Conservation (phyloP, 1,140 invertebrate genomes). For the Penaeus japonicus region DNA sequence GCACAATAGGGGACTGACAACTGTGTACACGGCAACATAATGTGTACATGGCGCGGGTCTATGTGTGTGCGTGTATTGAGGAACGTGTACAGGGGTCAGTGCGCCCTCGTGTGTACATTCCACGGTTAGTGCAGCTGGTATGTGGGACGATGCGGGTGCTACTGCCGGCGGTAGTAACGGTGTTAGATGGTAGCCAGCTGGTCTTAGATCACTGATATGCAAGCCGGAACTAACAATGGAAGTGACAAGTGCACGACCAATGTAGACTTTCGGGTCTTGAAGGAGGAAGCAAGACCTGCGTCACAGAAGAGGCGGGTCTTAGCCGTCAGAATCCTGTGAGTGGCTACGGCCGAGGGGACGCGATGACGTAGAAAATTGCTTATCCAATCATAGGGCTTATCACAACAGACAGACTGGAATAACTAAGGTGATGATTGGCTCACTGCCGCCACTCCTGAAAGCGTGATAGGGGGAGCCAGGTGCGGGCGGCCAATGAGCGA, state of each 20-base stretch:
- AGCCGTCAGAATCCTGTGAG: not conserved
- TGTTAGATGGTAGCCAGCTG: not conserved
- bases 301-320: not conserved
- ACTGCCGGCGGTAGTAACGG: not conserved
- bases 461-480: not conserved
- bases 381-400: not conserved
- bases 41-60: too few relatives aligned
- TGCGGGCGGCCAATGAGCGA: not conserved
- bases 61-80: too few relatives aligned
- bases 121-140: not conserved
- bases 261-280: not conserved
- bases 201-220: slow-evolving; percentile 1
- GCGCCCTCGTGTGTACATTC: not conserved
- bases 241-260: not conserved
- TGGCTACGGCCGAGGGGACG: not conserved
- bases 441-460: not conserved
- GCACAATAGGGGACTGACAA: too few relatives aligned
- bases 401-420: not conserved
- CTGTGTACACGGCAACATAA: too few relatives aligned
- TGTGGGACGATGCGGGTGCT: not conserved
- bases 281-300: slow-evolving; percentile 6
- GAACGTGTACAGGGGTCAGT: too few relatives aligned
- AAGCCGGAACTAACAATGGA: slow-evolving; percentile 13
- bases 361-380: slow-evolving; percentile 21
- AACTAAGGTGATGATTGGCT: not conserved